These are phyloP conservation scores for Octodon degus DNA, from an alignment of 2,113 vertebrate species.

Conservation along the genomic window DNA sequence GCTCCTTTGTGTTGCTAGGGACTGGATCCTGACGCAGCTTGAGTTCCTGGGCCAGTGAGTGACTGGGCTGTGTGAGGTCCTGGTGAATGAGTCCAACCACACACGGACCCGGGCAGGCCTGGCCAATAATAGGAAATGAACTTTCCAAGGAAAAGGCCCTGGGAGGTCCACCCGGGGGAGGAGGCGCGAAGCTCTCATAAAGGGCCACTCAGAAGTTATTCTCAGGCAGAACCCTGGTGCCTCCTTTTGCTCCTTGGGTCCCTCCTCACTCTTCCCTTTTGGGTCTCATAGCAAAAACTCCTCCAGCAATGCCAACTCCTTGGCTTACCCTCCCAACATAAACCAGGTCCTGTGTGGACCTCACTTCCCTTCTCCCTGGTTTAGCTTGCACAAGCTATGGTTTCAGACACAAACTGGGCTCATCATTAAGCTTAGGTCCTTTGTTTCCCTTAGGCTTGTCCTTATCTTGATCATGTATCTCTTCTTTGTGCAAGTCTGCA, in stretches of 20 bases:
- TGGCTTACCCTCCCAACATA: constrained; percentile 90
- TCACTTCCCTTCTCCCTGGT: constrained; percentile 90
- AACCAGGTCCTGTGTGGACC: constrained; percentile 92
- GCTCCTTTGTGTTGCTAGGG: constrained; percentile 95
- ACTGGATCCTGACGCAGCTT: constrained; percentile 95
- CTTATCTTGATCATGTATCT: constrained; percentile 92
- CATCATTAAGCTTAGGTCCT: constrained; percentile 89
- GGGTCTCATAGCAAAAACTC: constrained; percentile 88
- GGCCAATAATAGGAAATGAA: constrained; percentile 91
- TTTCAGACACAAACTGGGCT: constrained; percentile 90
- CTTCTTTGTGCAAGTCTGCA: constrained; percentile 90
- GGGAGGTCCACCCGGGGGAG: too few species aligned
- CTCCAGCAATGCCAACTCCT: constrained; percentile 88
- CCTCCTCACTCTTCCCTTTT: constrained; percentile 91
- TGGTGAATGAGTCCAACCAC: constrained; percentile 94
- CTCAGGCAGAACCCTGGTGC: constrained; percentile 90
- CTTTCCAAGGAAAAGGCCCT: constrained; percentile 88
- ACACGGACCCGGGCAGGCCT: constrained; percentile 90
- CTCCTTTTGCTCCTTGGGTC: constrained; percentile 87
- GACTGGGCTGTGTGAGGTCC: constrained; percentile 91
- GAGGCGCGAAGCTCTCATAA: constrained; percentile 88
- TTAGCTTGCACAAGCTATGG: constrained; percentile 86
- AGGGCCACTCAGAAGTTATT: constrained; percentile 89
- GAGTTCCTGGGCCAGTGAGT: constrained; percentile 93
- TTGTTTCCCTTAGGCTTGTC: constrained; percentile 86